These are phyloP conservation scores for Girardia tigrina DNA, from an alignment of 2,888 invertebrate species.

Conservation along the genomic window DNA sequence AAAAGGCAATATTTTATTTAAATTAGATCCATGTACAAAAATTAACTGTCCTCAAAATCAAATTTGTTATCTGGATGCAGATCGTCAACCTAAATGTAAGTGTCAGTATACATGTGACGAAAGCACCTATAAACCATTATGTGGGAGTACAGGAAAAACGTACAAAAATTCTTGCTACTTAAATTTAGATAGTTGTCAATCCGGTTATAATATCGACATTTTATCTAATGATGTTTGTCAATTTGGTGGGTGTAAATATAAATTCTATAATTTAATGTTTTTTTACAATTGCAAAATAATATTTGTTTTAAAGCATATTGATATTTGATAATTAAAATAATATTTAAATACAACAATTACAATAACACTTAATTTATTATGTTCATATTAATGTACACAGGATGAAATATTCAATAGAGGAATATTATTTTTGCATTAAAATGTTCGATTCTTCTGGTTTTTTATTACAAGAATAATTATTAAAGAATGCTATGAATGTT, in stretches of 20 bases:
- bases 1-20: slow-evolving; percentile 37
- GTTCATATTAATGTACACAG: too few species aligned
- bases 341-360: too few species aligned
- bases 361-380: too few species aligned
- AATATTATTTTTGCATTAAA: neutral
- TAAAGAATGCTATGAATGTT: neutral
- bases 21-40: slow-evolving; percentile 68
- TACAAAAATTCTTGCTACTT: slow-evolving; percentile 83
- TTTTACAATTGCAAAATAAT: neutral
- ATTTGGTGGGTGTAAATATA: slow-evolving; percentile 21
- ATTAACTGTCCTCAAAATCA: slow-evolving; percentile 65
- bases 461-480: too few species aligned
- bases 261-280: neutral
- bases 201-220: neutral
- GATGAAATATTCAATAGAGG: neutral
- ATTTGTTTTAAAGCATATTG: neutral
- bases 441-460: too few species aligned
- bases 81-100: slow-evolving; percentile 62
- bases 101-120: slow-evolving; percentile 55
- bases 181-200: slow-evolving; percentile 67
- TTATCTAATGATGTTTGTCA: neutral
- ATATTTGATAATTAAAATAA: neutral
- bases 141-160: slow-evolving; percentile 77
- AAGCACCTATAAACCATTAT: slow-evolving; percentile 57
- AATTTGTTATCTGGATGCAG: slow-evolving; percentile 67